Evolutionary conservation across 1,140 invertebrate species (phyloP).

Genomic region (Dysdera silvatica): DNA sequence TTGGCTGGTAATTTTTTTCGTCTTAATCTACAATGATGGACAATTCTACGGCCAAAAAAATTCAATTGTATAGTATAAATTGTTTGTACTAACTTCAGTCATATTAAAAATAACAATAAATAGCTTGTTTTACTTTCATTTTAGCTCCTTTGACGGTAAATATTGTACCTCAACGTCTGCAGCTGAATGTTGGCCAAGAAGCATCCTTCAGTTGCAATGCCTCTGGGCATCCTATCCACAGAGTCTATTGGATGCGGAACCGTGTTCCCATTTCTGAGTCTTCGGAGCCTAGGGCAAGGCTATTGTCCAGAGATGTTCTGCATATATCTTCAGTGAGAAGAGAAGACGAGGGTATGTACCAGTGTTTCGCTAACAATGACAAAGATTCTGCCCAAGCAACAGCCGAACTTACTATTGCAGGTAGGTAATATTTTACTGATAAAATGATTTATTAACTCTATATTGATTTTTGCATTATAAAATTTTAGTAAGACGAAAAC

Average conservation of each 20-base stretch:
- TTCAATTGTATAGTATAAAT: not conserved
- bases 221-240: not conserved
- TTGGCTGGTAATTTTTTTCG: too few species aligned
- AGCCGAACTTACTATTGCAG: constrained; percentile 42
- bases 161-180: not conserved
- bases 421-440: too few species aligned
- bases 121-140: not conserved
- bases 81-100: not conserved
- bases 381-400: constrained; percentile 62
- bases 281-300: not conserved
- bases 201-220: constrained; percentile 1
- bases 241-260: constrained; percentile 7
- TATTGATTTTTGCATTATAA: too few species aligned
- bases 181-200: not conserved
- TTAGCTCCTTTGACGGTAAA: too few species aligned
- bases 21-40: too few species aligned
- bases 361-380: constrained; percentile 88
- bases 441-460: too few species aligned
- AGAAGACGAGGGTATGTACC: constrained; percentile 95
- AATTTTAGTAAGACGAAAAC: too few species aligned
- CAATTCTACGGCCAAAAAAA: too few species aligned
- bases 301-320: constrained; percentile 13
- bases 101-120: too few species aligned
- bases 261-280: not conserved
- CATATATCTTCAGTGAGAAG: constrained; percentile 60